A percentile compares a stretch with the other conserved stretches of the same genome.
Conservation (phyloP, 2,113 vertebrate species). For the Scalopus aquaticus region DNA sequence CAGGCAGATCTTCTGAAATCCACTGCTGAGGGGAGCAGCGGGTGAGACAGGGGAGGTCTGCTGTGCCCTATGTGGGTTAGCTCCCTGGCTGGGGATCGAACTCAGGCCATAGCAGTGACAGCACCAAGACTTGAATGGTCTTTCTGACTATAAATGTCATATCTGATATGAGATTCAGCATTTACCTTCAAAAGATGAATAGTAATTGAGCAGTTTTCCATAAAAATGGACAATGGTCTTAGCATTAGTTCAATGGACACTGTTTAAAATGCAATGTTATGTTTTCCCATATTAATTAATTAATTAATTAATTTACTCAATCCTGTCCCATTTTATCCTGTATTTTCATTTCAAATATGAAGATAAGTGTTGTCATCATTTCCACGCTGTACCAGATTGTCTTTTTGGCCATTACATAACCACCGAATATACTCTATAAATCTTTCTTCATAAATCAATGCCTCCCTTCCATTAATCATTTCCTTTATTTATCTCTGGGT, state of each 20-base stretch:
- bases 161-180: background rate
- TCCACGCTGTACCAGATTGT: background rate
- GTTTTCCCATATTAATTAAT: background rate
- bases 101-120: too few relatives aligned
- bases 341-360: background rate
- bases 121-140: background rate
- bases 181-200: background rate
- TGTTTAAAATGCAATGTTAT: background rate
- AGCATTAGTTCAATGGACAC: background rate
- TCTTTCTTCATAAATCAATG: conserved; percentile 56
- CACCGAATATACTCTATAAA: background rate
- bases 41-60: too few relatives aligned
- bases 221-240: background rate
- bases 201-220: background rate
- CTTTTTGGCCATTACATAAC: background rate
- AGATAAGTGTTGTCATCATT: background rate
- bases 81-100: too few relatives aligned
- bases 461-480: conserved; percentile 57
- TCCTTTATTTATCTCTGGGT: conserved; percentile 29
- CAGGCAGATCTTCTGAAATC: too few relatives aligned
- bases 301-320: background rate
- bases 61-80: too few relatives aligned
- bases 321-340: background rate
- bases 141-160: background rate
- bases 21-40: too few relatives aligned